phyloP scores from a whole-genome alignment of 2,113 vertebrate species.

The Neogobius melanostomus region DNA sequence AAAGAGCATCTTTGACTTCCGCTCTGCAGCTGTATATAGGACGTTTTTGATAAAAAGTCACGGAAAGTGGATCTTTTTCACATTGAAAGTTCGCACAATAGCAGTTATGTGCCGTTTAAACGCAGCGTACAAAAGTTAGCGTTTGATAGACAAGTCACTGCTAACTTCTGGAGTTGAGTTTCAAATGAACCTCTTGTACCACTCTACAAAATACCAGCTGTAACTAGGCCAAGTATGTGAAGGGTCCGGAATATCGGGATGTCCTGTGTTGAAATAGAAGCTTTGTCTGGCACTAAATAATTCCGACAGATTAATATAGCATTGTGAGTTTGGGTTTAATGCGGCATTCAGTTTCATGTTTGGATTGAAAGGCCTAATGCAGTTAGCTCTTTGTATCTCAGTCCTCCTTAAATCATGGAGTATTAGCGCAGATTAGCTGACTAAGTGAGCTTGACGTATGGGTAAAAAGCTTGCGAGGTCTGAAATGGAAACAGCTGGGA shows the following conservation, averaged over 20 bases:
- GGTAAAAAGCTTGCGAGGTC: slow-evolving; percentile 66
- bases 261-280: slow-evolving; percentile 26
- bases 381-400: background rate
- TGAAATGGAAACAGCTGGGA: slow-evolving; percentile 59
- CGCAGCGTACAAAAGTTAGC: slow-evolving; percentile 44
- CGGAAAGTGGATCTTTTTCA: slow-evolving; percentile 15
- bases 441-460: slow-evolving; percentile 62
- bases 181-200: slow-evolving; percentile 29
- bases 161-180: slow-evolving; percentile 41
- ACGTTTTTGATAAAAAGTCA: slow-evolving; percentile 15
- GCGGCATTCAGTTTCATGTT: background rate
- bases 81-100: background rate
- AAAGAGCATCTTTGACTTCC: slow-evolving; percentile 19
- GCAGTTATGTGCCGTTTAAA: slow-evolving; percentile 1
- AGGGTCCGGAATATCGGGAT: slow-evolving; percentile 40
- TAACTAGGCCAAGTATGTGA: slow-evolving; percentile 43
- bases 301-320: slow-evolving; percentile 25
- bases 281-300: slow-evolving; percentile 34
- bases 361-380: slow-evolving; percentile 18
- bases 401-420: slow-evolving; percentile 45
- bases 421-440: slow-evolving; percentile 63
- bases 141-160: slow-evolving; percentile 23
- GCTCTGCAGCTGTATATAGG: slow-evolving; percentile 15
- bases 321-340: slow-evolving; percentile 17
- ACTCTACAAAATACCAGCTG: slow-evolving; percentile 46